phyloP scores from a whole-genome alignment of 2,888 invertebrate genomes.

The Meiosimyza platycephala region DNA sequence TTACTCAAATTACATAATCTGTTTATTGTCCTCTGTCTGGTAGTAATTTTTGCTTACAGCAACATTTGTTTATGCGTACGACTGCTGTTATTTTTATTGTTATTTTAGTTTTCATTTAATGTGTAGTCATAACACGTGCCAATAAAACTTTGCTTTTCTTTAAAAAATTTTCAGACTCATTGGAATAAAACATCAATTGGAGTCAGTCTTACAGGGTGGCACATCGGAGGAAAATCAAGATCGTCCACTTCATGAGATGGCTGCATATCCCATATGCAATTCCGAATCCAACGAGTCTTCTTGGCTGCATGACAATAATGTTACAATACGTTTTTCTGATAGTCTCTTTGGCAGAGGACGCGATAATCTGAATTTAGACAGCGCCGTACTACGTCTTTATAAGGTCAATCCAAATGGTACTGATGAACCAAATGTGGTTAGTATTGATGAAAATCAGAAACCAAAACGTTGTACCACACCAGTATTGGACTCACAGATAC shows the following conservation, averaged over 20 bases:
- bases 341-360: conserved; percentile 59
- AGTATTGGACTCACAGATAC: conserved; percentile 59
- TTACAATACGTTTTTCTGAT: conserved; percentile 62
- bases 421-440: background rate
- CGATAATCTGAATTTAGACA: conserved; percentile 58
- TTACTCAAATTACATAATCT: too few relatives aligned
- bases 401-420: conserved; percentile 59
- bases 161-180: conserved; percentile 53
- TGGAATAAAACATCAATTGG: conserved; percentile 59
- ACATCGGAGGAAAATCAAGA: conserved; percentile 52
- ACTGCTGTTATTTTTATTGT: conserved; percentile 27
- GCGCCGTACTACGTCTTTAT: conserved; percentile 62
- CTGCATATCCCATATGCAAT: conserved; percentile 64
- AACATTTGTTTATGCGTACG: background rate
- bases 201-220: conserved; percentile 54
- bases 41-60: too few relatives aligned
- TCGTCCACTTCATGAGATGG: conserved; percentile 60
- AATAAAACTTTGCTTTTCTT: background rate
- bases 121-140: conserved; percentile 11
- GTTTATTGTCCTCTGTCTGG: too few relatives aligned
- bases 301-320: conserved; percentile 62
- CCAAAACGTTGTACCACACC: conserved; percentile 50
- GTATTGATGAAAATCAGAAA: conserved; percentile 34
- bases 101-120: conserved; percentile 10
- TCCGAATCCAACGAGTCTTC: conserved; percentile 58